Evolutionary conservation across 2,888 invertebrate species (phyloP).

Genomic region (Erebia palarica): DNA sequence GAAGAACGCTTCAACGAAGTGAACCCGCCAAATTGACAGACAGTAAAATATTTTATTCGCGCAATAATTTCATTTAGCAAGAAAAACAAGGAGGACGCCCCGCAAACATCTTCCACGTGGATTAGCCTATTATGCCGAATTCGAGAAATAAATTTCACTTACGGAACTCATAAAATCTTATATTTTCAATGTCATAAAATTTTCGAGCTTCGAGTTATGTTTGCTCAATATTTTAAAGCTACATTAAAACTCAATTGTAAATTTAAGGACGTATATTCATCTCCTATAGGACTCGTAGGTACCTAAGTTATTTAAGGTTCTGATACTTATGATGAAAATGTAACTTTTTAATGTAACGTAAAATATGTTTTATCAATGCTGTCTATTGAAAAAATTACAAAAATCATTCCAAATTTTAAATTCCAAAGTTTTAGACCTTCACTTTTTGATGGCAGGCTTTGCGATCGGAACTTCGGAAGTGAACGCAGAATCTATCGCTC

Average conservation of each 20-base stretch:
- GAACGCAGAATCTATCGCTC: slow-evolving; percentile 36
- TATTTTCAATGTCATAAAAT: slow-evolving; percentile 44
- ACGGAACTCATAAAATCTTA: slow-evolving; percentile 60
- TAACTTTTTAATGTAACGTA: background rate
- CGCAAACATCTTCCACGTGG: slow-evolving; percentile 74
- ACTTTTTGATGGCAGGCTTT: slow-evolving; percentile 19
- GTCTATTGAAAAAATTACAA: background rate
- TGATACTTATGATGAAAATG: no score
- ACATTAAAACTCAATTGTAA: background rate
- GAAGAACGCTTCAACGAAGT: slow-evolving; percentile 62
- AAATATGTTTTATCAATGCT: background rate
- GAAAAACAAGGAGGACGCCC: slow-evolving; percentile 68
- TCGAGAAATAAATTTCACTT: slow-evolving; percentile 68
- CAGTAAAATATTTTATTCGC: slow-evolving; percentile 81
- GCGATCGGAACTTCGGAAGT: slow-evolving; percentile 27
- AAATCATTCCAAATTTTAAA: background rate
- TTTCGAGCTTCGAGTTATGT: slow-evolving; percentile 12
- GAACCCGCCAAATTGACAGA: slow-evolving; percentile 77
- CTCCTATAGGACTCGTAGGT: no score
- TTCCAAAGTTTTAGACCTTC: background rate
- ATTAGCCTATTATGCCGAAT: slow-evolving; percentile 77
- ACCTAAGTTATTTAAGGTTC: background rate
- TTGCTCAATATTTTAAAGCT: slow-evolving; percentile 5
- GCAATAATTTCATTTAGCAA: slow-evolving; percentile 79
- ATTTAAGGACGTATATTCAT: no score